Base-by-base conservation (phyloP, 2,797 vertebrate species). In the Protosalanx chinensis region DNA sequence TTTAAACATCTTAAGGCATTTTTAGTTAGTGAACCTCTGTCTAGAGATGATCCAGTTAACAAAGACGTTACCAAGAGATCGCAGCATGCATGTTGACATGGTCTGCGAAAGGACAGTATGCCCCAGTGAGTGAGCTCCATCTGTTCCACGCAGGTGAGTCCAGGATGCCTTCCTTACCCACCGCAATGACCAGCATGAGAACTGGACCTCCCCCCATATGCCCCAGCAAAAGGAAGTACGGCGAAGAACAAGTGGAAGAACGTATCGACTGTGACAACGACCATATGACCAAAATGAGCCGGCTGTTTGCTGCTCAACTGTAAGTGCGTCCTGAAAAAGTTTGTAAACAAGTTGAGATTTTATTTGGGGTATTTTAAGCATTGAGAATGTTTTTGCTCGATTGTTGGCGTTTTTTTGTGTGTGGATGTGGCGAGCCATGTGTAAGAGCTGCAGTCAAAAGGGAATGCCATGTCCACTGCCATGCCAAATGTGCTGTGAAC, bases 281-380 rank as follows among this genome's bases (percentile, higher is more conserved):
- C 84, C 96, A 95, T 30, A 92, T 94, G 88, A 91, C 94, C 79
- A 98, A 98, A 94, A 96, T 97, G 93, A 96, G 94, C 88, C 94
- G 95, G 76, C 88, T 97, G 88, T 95, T 97, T 88, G 93, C 86
- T 75, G 92, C 94, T 1, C 96, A 97, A 76, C 90, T 97, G 97
- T 99, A 89, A 94, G 97, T 90, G n/a, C 4, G 4, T 73, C 35
- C 58, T 7, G 64, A 23, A 73, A 10, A 7, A 6, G 51, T 5
- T 51, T 51, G 51, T 56, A 3, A 53, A 16, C 18, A 15, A 5
- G 18, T 53, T 53, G 51, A 53, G 51, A 6, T 53, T 41, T 41
- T 4, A n/a, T n/a, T 18, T n/a, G 51, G 18, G 18, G 3, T 18
- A n/a, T 53, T 53, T 53, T 53, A 53, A 53, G 13, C 4, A 53